Evolutionary conservation across 2,797 vertebrate genomes (phyloP).

Genomic region (Erethizon dorsatum): DNA sequence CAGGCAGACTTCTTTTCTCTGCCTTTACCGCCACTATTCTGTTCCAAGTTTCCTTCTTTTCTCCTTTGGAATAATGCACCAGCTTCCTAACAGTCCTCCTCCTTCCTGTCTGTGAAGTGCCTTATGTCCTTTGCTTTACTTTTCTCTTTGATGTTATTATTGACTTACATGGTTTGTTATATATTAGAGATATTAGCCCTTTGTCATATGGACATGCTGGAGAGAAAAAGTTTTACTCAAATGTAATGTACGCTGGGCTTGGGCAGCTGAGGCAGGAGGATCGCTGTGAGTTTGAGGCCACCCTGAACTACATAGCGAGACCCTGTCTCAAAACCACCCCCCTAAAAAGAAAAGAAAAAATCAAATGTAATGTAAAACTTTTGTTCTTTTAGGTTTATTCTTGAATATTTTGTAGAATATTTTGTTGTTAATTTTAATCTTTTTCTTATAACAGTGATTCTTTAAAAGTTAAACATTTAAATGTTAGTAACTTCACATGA

Average conservation of each 20-base stretch:
- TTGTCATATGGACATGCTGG: background rate
- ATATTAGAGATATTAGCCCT: background rate
- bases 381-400: conserved; percentile 10
- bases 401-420: background rate
- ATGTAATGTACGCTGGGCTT: background rate
- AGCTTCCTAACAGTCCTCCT: background rate
- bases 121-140: background rate
- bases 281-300: background rate
- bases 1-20: background rate
- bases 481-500: background rate
- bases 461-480: background rate
- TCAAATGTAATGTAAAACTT: background rate
- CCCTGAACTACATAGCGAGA: background rate
- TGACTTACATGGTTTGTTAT: background rate
- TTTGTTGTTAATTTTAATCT: background rate
- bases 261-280: background rate
- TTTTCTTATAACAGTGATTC: conserved; percentile 34
- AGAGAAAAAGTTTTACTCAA: conserved; percentile 28
- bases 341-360: background rate
- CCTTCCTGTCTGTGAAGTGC: background rate
- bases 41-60: background rate
- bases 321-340: background rate
- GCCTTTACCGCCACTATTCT: background rate
- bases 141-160: background rate
- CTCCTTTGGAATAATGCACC: background rate